phyloP scores from a whole-genome alignment of 2,113 vertebrate species.

The Conger conger region DNA sequence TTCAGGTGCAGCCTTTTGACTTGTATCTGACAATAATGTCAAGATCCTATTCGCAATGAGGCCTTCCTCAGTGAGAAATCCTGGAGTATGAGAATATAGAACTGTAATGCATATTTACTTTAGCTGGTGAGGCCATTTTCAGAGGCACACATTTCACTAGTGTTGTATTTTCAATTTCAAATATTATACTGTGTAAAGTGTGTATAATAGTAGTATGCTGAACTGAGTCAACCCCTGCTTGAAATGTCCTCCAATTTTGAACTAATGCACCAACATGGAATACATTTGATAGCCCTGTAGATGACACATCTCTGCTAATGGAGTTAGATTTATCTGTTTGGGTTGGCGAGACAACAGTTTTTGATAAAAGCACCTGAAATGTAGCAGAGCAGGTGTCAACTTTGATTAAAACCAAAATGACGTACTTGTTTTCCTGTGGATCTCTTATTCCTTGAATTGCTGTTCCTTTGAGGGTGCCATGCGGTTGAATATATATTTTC shows the following conservation, averaged over 20 bases:
- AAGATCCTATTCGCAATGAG: not conserved
- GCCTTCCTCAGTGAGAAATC: not conserved
- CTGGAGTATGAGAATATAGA: not conserved
- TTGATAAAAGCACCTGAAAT: too few relatives aligned
- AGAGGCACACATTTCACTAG: not conserved
- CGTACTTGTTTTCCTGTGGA: too few relatives aligned
- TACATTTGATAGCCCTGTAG: not conserved
- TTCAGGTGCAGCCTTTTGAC: too few relatives aligned
- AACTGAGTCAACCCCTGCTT: not conserved
- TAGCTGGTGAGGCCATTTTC: not conserved
- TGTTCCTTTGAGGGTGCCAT: too few relatives aligned
- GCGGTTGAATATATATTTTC: too few relatives aligned
- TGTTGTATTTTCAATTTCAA: not conserved
- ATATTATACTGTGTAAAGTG: not conserved
- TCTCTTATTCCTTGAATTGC: too few relatives aligned
- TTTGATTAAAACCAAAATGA: too few relatives aligned
- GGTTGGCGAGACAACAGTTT: not conserved
- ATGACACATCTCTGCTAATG: not conserved
- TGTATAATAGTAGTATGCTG: not conserved
- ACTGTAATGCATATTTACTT: not conserved
- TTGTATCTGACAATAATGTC: too few relatives aligned
- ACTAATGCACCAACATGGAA: not conserved
- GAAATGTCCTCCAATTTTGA: not conserved
- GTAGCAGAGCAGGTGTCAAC: too few relatives aligned
- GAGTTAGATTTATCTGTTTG: not conserved